Evolutionary conservation across 2,797 vertebrate genomes (phyloP), one percentile per base, ranked within the genome.

Genomic region (Heliangelus exortis): DNA sequence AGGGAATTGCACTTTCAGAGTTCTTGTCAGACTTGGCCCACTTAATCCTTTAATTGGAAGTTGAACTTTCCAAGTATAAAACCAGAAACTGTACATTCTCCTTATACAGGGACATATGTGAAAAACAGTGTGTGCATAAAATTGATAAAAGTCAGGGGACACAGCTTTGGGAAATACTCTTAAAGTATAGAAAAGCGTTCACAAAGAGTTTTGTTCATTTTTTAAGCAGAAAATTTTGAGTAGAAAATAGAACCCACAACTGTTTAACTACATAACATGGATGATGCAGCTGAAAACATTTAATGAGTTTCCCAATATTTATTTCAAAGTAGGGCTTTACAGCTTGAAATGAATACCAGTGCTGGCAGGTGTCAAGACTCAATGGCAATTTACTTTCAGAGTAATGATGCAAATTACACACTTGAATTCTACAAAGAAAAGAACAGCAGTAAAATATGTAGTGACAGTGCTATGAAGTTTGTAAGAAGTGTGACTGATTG

Each of bases 341-440:
- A 93, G 90, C 84, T 91, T 97, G 97, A 97, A 97, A 97, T 94
- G 55, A 94, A 97, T 58, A 97, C 93, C 82, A 92, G 82, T 16
- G 57, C 66, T 93, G 94, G 92, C 96, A 97, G 97, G 97, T 96
- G 96, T 96, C 92, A 96, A 95, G 91, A 88, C 59, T 95, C 95
- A 92, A 71, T 36, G 91, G 91, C 82, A 96, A 93, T 68, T 86
- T 73, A 95, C 87, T 96, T 95, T 93, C 90, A 95, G 92, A 96
- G 90, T 66, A 91, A 90, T 4, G 41, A 97, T 87, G 89, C 85
- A 96, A 94, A 97, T 96, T 95, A 91, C 59, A 95, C 87, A 87
- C 78, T 95, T 84, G 90, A 96, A 89, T 95, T 93, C 91, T 93
- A 93, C 63, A 82, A 86, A 96, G 93, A 89, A 96, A 95, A 90